Evolutionary conservation across 2,797 vertebrate species (phyloP).

Genomic region (Philypnodon macrostomus): DNA sequence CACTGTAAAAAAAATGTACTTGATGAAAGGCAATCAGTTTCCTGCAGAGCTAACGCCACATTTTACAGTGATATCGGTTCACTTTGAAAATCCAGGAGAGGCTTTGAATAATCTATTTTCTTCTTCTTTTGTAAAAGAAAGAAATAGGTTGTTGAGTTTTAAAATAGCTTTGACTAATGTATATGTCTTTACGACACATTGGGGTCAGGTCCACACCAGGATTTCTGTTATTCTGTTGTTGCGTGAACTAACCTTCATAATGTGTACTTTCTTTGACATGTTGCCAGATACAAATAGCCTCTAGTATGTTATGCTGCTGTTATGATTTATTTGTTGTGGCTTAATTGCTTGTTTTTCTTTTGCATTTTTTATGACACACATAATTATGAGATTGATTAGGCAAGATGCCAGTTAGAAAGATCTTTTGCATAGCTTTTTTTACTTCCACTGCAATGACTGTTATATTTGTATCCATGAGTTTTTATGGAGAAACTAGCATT

Average conservation of each 20-base stretch:
- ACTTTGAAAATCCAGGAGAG: constrained; percentile 53
- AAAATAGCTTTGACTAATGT: constrained; percentile 60
- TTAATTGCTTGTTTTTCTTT: constrained; percentile 42
- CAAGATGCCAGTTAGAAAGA: constrained; percentile 3
- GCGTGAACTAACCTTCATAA: constrained; percentile 68
- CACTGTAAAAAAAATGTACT: no score
- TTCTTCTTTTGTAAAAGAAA: constrained; percentile 25
- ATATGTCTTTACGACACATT: constrained; percentile 46
- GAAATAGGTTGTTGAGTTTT: constrained; percentile 58
- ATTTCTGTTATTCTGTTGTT: constrained; percentile 65
- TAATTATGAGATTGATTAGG: constrained; percentile 26
- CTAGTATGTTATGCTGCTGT: constrained; percentile 55
- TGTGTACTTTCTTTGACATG: constrained; percentile 67
- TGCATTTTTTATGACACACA: constrained; percentile 34
- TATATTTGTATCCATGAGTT: constrained; percentile 41
- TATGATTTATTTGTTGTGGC: constrained; percentile 63
- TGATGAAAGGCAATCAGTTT: no score
- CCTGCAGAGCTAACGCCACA: no score
- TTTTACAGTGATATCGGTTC: no score
- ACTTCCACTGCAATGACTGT: constrained; percentile 39
- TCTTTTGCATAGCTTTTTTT: constrained; percentile 38
- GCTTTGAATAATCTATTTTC: constrained; percentile 54
- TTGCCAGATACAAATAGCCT: constrained; percentile 59
- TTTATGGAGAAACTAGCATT: no score
- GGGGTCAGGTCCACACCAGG: constrained; percentile 53